Conservation (phyloP, 2,888 invertebrate genomes). For the Melinaea menophilus region DNA sequence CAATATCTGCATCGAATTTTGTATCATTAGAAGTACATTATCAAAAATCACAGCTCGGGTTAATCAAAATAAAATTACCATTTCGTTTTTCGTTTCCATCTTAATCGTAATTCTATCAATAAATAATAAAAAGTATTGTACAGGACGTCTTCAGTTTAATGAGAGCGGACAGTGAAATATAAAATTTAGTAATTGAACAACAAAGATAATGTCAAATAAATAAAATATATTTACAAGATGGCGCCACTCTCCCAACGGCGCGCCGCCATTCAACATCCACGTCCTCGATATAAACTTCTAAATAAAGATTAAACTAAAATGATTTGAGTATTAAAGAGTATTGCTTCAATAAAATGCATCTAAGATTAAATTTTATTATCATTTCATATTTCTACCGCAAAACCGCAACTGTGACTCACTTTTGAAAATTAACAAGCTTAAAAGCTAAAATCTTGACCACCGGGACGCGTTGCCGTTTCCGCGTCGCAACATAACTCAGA, state of each 20-base stretch:
- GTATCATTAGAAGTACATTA: constrained; percentile 61
- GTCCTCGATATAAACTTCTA: constrained; percentile 56
- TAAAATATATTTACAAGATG: constrained; percentile 42
- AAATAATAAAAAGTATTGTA: constrained; percentile 73
- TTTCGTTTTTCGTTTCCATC: constrained; percentile 67
- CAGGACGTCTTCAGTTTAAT: constrained; percentile 63
- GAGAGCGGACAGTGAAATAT: constrained; percentile 51
- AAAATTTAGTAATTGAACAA: constrained; percentile 41
- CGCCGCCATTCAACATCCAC: constrained; percentile 37
- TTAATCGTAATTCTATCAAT: constrained; percentile 70
- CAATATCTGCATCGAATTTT: constrained; percentile 31
- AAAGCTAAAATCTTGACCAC: constrained; percentile 20
- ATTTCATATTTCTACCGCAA: constrained; percentile 12
- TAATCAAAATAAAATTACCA: constrained; percentile 71
- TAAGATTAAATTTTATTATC: not conserved
- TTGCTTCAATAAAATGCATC: constrained; percentile 6
- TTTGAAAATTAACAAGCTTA: constrained; percentile 17
- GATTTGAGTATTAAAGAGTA: constrained; percentile 20
- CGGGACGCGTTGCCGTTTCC: constrained; percentile 18
- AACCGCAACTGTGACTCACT: constrained; percentile 24
- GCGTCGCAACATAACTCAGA: constrained; percentile 22
- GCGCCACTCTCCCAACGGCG: constrained; percentile 29
- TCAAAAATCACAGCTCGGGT: constrained; percentile 78
- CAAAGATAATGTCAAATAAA: constrained; percentile 36
- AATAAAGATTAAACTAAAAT: constrained; percentile 59